Evolutionary conservation across 2,113 vertebrate species (phyloP).

Genomic region (Hepsetus odoe): DNA sequence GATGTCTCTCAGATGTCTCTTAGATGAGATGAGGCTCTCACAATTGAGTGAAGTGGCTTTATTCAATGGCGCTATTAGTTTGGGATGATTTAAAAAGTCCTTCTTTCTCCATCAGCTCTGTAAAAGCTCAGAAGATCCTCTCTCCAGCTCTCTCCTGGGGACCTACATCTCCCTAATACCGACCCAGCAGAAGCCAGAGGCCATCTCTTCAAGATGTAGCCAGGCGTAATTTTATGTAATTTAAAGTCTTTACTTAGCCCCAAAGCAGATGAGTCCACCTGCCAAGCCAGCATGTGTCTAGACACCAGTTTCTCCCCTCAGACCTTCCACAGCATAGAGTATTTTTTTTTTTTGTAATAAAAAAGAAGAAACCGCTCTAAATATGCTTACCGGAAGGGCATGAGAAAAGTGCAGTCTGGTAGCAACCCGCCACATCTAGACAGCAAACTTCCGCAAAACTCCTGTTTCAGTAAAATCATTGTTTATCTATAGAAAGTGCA

Average conservation of each 20-base stretch:
- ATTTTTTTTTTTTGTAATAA: constrained; percentile 24
- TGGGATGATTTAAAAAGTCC: not conserved
- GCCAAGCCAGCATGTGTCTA: constrained; percentile 41
- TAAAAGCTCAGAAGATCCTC: not conserved
- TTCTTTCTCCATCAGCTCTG: not conserved
- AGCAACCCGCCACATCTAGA: constrained; percentile 66
- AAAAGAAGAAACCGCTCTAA: constrained; percentile 66
- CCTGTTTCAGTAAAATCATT: constrained; percentile 70
- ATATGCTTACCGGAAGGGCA: constrained; percentile 69
- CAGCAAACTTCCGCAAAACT: constrained; percentile 63
- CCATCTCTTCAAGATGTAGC: constrained; percentile 8
- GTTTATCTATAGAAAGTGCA: constrained; percentile 71
- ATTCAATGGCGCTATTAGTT: not conserved
- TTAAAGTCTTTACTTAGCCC: constrained; percentile 24
- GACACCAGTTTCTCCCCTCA: constrained; percentile 11
- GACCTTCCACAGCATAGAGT: constrained; percentile 18
- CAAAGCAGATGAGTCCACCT: constrained; percentile 38
- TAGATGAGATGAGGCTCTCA: not conserved
- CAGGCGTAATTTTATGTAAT: constrained; percentile 45
- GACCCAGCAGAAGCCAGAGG: constrained; percentile 11
- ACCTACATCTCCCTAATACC: constrained; percentile 40
- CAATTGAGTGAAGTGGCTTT: not conserved
- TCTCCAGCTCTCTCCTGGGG: constrained; percentile 16
- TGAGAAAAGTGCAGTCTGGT: constrained; percentile 69
- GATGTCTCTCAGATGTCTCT: too few species aligned